phyloP scores from a whole-genome alignment of 2,797 vertebrate genomes.

The Macropus fuliginosus region DNA sequence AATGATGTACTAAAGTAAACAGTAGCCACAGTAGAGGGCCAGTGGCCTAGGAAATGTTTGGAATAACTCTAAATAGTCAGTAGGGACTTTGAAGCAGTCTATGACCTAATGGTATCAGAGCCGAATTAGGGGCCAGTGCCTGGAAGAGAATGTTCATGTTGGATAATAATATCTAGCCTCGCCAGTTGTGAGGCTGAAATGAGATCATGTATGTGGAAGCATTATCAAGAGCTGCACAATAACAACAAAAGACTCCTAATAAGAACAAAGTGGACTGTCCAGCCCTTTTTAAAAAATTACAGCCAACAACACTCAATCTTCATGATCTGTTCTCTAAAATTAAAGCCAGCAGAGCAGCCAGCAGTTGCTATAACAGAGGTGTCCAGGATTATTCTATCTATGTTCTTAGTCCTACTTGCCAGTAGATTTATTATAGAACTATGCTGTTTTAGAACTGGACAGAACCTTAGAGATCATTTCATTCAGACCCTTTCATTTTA shows the following conservation, averaged over 20 bases:
- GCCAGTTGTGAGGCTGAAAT: background rate
- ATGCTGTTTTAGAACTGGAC: background rate
- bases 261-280: background rate
- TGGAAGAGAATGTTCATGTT: background rate
- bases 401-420: background rate
- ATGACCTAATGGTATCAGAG: background rate
- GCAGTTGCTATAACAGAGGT: background rate
- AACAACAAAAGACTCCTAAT: background rate
- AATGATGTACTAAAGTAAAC: background rate
- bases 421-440: background rate
- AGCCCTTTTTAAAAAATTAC: background rate
- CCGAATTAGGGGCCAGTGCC: background rate
- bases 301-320: background rate
- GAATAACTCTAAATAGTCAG: background rate
- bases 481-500: background rate
- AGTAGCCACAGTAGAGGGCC: background rate
- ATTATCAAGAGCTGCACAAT: background rate
- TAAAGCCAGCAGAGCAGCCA: conserved; percentile 4
- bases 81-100: background rate
- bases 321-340: background rate
- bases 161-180: background rate
- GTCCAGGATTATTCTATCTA: background rate
- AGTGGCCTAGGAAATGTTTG: background rate
- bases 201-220: background rate
- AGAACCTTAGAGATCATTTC: background rate